These are phyloP conservation scores for Hydrochoerus hydrochaeris DNA, from an alignment of 2,113 vertebrate species.

Conservation along the genomic window DNA sequence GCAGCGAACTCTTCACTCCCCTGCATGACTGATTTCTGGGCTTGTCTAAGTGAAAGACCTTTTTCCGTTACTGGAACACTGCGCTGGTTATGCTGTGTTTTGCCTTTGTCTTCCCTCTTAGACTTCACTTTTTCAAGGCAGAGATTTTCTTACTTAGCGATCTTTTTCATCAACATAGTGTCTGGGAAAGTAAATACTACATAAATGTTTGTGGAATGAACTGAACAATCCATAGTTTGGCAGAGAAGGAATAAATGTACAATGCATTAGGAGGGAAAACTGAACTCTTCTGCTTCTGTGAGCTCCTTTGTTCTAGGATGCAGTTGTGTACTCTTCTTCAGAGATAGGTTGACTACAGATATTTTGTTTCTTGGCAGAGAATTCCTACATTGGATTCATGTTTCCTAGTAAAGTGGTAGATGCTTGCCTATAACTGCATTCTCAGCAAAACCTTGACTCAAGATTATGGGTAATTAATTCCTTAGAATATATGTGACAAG, in stretches of 20 bases:
- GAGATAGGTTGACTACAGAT: not conserved
- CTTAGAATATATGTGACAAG: not conserved
- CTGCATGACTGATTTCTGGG: conserved; percentile 29
- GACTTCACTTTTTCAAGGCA: not conserved
- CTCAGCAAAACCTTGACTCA: not conserved
- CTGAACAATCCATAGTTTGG: not conserved
- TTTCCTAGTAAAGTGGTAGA: conserved; percentile 28
- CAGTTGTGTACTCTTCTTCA: not conserved
- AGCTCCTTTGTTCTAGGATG: not conserved
- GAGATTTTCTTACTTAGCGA: conserved; percentile 21
- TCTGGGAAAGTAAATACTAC: conserved; percentile 35
- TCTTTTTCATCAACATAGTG: not conserved
- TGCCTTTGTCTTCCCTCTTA: conserved; percentile 27
- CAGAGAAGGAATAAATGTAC: conserved; percentile 6
- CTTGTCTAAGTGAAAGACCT: not conserved
- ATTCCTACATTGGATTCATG: not conserved
- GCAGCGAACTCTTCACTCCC: not conserved
- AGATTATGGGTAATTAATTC: not conserved
- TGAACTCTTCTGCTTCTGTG: not conserved
- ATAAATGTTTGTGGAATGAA: not conserved
- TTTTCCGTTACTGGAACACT: not conserved
- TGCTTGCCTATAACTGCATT: not conserved
- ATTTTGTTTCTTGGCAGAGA: conserved; percentile 12
- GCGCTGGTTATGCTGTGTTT: not conserved
- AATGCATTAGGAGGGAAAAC: conserved; percentile 4